A percentile compares a stretch with the other conserved stretches of the same genome.
These are phyloP conservation scores for Sphaerophoria taeniata DNA, from an alignment of 2,888 invertebrate species.

Conservation along the genomic window DNA sequence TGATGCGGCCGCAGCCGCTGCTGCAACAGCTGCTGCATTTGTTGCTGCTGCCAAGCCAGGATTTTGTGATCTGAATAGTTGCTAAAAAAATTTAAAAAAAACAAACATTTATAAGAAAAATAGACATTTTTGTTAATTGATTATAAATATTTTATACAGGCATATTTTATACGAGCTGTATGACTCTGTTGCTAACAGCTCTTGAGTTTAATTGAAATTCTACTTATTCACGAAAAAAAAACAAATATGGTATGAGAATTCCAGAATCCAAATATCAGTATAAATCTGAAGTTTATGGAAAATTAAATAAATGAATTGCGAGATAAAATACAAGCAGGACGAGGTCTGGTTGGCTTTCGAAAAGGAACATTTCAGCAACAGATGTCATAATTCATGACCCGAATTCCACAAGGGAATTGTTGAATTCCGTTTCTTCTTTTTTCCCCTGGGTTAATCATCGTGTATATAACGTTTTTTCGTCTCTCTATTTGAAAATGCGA, in stretches of 20 bases:
- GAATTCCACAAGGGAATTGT: slow-evolving; percentile 63
- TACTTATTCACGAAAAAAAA: neutral
- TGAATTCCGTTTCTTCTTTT: slow-evolving; percentile 24
- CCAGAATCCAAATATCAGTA: neutral
- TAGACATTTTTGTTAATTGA: neutral
- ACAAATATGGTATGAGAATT: neutral
- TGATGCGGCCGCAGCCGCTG: slow-evolving; percentile 81
- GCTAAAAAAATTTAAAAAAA: slow-evolving; percentile 84
- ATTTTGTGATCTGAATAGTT: slow-evolving; percentile 94
- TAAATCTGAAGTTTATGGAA: slow-evolving; percentile 44
- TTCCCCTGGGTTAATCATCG: neutral
- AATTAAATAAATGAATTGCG: slow-evolving; percentile 53
- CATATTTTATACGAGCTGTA: neutral
- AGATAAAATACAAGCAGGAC: slow-evolving; percentile 11
- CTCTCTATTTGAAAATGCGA: neutral
- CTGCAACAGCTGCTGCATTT: slow-evolving; percentile 81
- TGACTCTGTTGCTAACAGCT: neutral
- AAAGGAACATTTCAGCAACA: slow-evolving; percentile 62
- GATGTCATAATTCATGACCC: slow-evolving; percentile 75
- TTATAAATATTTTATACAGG: neutral
- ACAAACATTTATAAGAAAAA: slow-evolving; percentile 24
- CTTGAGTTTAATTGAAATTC: slow-evolving; percentile 11
- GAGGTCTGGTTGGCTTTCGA: slow-evolving; percentile 2
- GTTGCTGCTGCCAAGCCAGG: slow-evolving; percentile 87
- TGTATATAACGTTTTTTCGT: neutral